Percentiles rank a stretch among this genome's conserved stretches.
phyloP scores from a whole-genome alignment of 2,888 invertebrate genomes.

The Aplocera efformata region DNA sequence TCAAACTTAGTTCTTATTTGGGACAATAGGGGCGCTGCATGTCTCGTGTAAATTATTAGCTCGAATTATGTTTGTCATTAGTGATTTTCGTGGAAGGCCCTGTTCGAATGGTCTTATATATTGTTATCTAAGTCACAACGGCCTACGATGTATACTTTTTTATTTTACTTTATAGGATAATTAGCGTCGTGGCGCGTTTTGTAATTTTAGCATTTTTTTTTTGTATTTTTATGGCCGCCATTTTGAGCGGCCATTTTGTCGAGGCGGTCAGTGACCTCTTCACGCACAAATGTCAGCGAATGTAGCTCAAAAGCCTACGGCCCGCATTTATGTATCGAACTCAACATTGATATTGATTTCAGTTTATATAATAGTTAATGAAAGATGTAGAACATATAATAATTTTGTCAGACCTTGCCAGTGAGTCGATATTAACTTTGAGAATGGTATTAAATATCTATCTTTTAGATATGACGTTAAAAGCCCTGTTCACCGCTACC shows the following conservation, averaged over 20 bases:
- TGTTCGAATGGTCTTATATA: conserved; percentile 19
- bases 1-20: too few species aligned
- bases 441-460: too few species aligned
- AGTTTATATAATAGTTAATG: too few species aligned
- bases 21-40: too few species aligned
- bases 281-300: conserved; percentile 21
- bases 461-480: too few species aligned
- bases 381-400: too few species aligned
- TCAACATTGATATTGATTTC: too few species aligned
- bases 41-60: too few species aligned
- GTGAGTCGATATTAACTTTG: too few species aligned
- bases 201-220: conserved; percentile 67
- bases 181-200: conserved; percentile 52
- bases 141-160: conserved; percentile 67
- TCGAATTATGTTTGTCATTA: background rate
- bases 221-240: conserved; percentile 54
- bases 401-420: too few species aligned
- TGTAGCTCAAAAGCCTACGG: background rate
- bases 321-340: background rate
- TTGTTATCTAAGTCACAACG: conserved; percentile 67
- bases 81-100: background rate
- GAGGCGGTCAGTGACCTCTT: conserved; percentile 41
- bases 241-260: conserved; percentile 47
- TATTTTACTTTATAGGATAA: conserved; percentile 55
- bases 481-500: too few species aligned